A percentile compares a stretch with the other conserved stretches of the same genome.
phyloP scores from a whole-genome alignment of 2,113 vertebrate species.

The Origma solitaria region DNA sequence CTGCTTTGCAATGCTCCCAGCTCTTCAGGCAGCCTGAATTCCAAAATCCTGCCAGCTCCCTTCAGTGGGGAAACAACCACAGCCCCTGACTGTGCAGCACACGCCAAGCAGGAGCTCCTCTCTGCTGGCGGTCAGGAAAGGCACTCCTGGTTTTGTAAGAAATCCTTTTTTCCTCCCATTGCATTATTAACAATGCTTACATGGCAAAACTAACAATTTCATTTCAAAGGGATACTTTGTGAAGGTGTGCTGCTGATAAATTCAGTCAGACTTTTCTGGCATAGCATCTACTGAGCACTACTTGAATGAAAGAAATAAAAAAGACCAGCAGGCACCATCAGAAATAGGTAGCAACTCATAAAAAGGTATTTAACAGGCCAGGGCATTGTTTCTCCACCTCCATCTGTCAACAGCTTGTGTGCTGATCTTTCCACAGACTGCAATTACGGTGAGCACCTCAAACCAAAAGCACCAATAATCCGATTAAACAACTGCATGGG shows the following conservation, averaged over 20 bases:
- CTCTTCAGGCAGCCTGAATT: conserved; percentile 1
- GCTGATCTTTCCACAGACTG: neutral
- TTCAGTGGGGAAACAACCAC: neutral
- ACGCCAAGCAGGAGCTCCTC: neutral
- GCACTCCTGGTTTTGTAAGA: neutral
- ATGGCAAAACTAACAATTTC: conserved; percentile 31
- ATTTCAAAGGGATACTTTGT: conserved; percentile 12
- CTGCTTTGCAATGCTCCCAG: neutral
- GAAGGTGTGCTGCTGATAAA: neutral
- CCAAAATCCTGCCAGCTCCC: neutral
- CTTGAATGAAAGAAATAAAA: neutral
- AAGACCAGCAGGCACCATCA: neutral
- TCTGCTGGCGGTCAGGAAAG: neutral
- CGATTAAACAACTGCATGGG: neutral
- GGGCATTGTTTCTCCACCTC: neutral
- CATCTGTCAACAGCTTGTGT: neutral
- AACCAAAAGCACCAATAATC: neutral
- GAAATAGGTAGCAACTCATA: neutral
- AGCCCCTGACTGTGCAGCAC: neutral
- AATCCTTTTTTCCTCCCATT: neutral
- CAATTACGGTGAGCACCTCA: neutral
- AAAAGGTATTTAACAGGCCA: neutral
- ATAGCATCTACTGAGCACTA: neutral
- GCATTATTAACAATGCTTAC: conserved; percentile 40
- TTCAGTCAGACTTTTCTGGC: neutral